Conservation (phyloP, 2,888 invertebrate genomes). For the Mesodorylaimus sp. region DNA sequence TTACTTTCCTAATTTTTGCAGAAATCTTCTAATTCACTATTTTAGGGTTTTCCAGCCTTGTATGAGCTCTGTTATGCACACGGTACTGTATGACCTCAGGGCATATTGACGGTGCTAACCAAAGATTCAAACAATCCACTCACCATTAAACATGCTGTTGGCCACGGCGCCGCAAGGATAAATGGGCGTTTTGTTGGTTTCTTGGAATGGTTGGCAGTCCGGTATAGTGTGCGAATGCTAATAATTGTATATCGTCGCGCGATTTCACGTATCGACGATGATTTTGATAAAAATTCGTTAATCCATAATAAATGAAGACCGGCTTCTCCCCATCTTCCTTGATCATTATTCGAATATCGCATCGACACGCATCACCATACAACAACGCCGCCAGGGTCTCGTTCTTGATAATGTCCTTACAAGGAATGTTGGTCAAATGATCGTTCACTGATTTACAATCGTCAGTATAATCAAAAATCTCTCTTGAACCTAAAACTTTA, state of each 20-base stretch:
- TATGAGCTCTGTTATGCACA: no score
- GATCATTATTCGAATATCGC: background rate
- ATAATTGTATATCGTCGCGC: conserved; percentile 63
- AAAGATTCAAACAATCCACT: conserved; percentile 12
- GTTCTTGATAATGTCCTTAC: background rate
- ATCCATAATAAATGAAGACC: conserved; percentile 86
- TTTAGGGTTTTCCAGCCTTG: no score
- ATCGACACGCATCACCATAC: background rate
- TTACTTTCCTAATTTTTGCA: no score
- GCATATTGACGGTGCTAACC: no score
- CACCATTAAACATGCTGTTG: conserved; percentile 90
- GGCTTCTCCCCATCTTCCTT: background rate
- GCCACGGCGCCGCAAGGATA: conserved; percentile 98
- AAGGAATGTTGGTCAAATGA: background rate
- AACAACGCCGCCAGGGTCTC: background rate
- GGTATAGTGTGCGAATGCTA: conserved; percentile 40
- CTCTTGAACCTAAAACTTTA: conserved; percentile 8
- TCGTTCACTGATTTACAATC: background rate
- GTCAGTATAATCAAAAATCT: conserved; percentile 8
- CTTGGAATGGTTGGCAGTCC: conserved; percentile 1
- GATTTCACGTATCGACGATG: conserved; percentile 92
- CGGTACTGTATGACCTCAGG: no score
- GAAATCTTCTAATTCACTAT: no score
- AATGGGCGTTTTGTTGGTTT: background rate
- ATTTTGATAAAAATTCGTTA: conserved; percentile 91